phyloP scores from a whole-genome alignment of 2,888 invertebrate genomes.

The Nemotelus pantherinus region DNA sequence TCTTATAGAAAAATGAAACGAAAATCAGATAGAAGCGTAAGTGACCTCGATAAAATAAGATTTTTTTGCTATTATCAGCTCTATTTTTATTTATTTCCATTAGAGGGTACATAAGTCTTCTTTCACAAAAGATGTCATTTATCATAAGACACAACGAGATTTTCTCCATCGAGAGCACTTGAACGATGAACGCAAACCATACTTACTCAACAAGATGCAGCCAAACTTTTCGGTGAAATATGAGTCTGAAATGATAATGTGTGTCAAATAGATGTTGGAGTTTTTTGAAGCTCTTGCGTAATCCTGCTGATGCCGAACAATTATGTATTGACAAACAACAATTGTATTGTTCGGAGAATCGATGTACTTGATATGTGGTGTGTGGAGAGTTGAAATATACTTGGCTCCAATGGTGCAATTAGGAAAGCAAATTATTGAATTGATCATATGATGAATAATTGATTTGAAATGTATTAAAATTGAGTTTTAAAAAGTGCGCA shows the following conservation, averaged over 20 bases:
- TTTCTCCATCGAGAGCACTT: slow-evolving; percentile 8
- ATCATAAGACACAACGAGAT: slow-evolving; percentile 23
- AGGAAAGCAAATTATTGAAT: no score
- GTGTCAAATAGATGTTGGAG: background rate
- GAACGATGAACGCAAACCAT: background rate
- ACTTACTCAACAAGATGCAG: slow-evolving; percentile 10
- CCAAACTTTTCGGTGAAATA: slow-evolving; percentile 14
- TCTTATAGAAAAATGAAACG: slow-evolving; percentile 24
- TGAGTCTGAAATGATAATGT: slow-evolving; percentile 34
- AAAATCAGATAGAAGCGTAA: slow-evolving; percentile 18
- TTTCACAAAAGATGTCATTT: slow-evolving; percentile 23
- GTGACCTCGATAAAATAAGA: slow-evolving; percentile 19
- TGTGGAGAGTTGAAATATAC: no score
- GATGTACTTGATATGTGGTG: no score
- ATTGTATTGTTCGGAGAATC: no score
- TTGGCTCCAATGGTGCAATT: no score
- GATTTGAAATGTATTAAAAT: no score
- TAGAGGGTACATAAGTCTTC: slow-evolving; percentile 10
- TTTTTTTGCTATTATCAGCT: background rate
- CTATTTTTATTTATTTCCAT: slow-evolving; percentile 5
- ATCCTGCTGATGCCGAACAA: slow-evolving; percentile 12
- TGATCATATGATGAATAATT: no score
- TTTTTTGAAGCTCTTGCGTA: background rate
- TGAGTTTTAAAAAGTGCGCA: no score
- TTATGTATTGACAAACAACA: background rate